phyloP scores from a whole-genome alignment of 2,113 vertebrate genomes.

The Opisthocomus hoazin region DNA sequence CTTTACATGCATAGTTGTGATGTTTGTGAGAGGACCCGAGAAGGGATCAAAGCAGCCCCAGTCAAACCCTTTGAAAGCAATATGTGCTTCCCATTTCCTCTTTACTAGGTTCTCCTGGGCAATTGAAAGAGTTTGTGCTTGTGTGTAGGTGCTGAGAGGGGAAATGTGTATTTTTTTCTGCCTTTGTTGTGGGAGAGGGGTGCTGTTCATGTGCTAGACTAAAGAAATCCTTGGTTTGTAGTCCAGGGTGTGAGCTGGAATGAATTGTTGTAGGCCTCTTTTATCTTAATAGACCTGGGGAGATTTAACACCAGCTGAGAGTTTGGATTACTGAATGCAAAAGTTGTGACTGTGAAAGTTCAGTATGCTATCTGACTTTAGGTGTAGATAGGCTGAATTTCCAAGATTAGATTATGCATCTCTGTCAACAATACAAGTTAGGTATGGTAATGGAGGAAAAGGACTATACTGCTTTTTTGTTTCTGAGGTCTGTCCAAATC shows the following conservation, averaged over 20 bases:
- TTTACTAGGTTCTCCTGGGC: background rate
- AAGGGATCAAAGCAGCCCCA: background rate
- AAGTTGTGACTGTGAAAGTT: background rate
- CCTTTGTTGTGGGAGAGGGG: background rate
- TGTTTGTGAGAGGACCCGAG: background rate
- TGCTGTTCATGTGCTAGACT: background rate
- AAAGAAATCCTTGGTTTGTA: background rate
- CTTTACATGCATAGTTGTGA: background rate
- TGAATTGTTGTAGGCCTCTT: background rate
- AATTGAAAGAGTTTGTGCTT: background rate
- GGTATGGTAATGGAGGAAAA: background rate
- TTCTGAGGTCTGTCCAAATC: background rate
- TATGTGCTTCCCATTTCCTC: background rate
- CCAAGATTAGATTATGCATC: background rate
- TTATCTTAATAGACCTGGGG: background rate
- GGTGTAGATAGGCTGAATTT: background rate
- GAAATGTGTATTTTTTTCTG: background rate
- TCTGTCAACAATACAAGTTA: background rate
- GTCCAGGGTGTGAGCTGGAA: background rate
- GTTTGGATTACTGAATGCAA: background rate
- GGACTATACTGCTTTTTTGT: background rate
- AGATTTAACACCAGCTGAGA: background rate
- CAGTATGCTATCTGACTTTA: background rate
- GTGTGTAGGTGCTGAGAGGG: background rate
- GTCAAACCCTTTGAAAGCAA: background rate